Conservation (phyloP, 1,140 invertebrate species). For the Zaprionus davidi region DNA sequence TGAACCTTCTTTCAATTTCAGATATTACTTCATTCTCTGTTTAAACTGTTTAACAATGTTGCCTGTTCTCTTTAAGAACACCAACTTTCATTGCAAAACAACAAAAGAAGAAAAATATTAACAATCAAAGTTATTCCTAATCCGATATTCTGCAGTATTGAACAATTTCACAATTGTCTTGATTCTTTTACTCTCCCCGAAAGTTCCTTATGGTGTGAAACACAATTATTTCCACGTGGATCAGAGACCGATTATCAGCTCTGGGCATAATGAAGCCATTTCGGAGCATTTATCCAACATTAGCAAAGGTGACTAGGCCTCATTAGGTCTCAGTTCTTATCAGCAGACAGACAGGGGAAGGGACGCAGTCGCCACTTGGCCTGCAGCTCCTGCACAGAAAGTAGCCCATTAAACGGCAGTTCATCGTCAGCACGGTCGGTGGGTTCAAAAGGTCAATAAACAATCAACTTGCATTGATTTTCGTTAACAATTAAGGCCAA, state of each 20-base stretch:
- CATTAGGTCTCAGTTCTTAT: slow-evolving; percentile 64
- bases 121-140: neutral
- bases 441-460: slow-evolving; percentile 71
- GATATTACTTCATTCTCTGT: no score
- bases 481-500: slow-evolving; percentile 67
- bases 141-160: neutral
- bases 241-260: slow-evolving; percentile 61
- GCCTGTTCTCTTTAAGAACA: neutral
- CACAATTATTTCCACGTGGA: slow-evolving; percentile 26
- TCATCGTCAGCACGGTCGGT: slow-evolving; percentile 53
- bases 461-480: slow-evolving; percentile 77
- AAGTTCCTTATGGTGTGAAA: slow-evolving; percentile 24
- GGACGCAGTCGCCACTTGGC: neutral
- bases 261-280: slow-evolving; percentile 48
- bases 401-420: slow-evolving; percentile 75
- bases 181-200: neutral
- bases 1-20: no score
- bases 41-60: neutral
- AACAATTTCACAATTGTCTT: neutral
- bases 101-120: neutral
- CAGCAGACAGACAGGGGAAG: slow-evolving; percentile 14
- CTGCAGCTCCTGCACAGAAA: slow-evolving; percentile 38
- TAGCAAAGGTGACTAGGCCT: slow-evolving; percentile 44
- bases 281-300: slow-evolving; percentile 10
- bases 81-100: neutral